Evolutionary conservation across 64 coral and sea anemone species (phyloP).

Genomic region (Platygyra sinensis): DNA sequence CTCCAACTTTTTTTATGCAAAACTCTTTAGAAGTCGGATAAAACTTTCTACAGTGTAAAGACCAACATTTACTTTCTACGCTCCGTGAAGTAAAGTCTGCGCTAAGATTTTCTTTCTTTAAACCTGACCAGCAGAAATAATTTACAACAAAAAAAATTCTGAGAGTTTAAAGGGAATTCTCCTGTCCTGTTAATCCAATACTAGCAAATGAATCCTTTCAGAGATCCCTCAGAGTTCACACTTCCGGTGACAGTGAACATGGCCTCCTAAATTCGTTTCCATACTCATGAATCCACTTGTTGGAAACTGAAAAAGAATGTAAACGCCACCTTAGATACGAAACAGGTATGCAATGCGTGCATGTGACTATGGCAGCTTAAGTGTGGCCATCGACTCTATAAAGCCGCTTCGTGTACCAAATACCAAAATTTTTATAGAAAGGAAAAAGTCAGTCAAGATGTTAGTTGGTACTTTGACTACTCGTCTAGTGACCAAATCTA

Average conservation of each 20-base stretch:
- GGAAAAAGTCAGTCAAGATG: no score
- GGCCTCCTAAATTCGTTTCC: conserved; percentile 62
- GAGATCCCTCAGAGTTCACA: neutral
- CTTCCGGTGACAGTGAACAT: conserved; percentile 31
- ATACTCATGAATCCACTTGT: conserved; percentile 70
- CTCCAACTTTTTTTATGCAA: no score
- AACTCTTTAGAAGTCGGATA: no score
- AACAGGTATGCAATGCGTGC: neutral
- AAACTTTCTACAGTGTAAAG: no score
- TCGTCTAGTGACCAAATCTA: no score
- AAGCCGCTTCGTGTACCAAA: no score
- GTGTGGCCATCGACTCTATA: no score
- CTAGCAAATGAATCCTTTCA: no score
- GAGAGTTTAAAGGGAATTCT: neutral
- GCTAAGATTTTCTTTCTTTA: neutral
- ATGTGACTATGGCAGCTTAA: no score
- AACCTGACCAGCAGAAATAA: conserved; percentile 12
- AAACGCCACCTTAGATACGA: neutral
- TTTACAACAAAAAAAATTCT: neutral
- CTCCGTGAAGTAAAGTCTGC: neutral
- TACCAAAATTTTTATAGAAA: no score
- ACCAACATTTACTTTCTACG: no score
- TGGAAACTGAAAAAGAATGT: conserved; percentile 27
- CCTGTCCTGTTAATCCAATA: neutral
- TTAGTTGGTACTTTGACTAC: no score